These are phyloP conservation scores for Notodonta dromedarius DNA, from an alignment of 2,888 invertebrate species.

Conservation along the genomic window DNA sequence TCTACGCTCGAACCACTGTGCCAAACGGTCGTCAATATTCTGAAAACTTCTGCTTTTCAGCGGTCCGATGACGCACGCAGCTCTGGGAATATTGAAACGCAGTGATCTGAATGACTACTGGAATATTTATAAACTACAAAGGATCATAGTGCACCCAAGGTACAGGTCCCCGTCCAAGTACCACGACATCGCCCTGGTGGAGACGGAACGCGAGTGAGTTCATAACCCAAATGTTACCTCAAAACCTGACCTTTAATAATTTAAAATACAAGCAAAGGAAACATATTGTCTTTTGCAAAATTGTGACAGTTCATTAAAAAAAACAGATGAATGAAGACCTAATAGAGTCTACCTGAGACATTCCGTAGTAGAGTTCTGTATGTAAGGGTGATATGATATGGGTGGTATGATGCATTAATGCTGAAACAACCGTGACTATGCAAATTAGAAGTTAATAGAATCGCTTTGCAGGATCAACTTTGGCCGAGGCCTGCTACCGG, in stretches of 20 bases:
- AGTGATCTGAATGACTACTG: slow-evolving; percentile 22
- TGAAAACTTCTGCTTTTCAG: slow-evolving; percentile 16
- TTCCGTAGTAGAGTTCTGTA: too few relatives aligned
- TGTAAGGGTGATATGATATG: too few relatives aligned
- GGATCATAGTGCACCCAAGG: slow-evolving; percentile 42
- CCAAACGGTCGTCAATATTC: background rate
- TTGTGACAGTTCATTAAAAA: too few relatives aligned
- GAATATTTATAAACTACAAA: slow-evolving; percentile 27
- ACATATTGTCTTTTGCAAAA: too few relatives aligned
- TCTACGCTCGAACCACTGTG: too few relatives aligned
- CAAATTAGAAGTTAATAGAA: background rate
- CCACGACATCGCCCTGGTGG: slow-evolving; percentile 56
- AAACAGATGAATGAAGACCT: too few relatives aligned
- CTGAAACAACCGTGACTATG: too few relatives aligned
- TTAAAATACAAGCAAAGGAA: too few relatives aligned
- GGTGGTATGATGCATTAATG: too few relatives aligned
- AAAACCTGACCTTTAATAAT: too few relatives aligned
- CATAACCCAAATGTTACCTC: background rate
- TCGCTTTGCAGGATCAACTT: background rate
- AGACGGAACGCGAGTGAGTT: slow-evolving; percentile 41
- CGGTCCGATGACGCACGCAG: slow-evolving; percentile 29
- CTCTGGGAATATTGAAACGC: slow-evolving; percentile 27
- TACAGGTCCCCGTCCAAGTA: slow-evolving; percentile 49
- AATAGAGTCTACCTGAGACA: too few relatives aligned
- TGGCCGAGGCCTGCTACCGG: background rate